Conservation (phyloP, 1,140 invertebrate genomes). For the Oscheius sp. region DNA sequence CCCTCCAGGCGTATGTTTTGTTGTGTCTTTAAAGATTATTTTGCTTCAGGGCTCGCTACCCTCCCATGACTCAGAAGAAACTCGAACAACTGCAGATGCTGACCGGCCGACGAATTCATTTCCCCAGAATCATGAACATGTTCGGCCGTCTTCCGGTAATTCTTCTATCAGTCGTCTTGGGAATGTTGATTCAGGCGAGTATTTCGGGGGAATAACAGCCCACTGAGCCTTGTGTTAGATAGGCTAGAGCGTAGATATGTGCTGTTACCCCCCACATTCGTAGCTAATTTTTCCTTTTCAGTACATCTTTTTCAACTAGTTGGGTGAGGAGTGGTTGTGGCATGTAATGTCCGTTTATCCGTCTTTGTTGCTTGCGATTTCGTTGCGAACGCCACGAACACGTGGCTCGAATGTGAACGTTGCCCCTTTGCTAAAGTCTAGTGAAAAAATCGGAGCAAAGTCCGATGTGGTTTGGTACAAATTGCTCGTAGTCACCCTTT, state of each 20-base stretch:
- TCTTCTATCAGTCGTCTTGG: conserved; percentile 31
- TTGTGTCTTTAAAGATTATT: not conserved
- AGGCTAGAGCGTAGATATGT: not conserved
- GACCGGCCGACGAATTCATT: conserved; percentile 24
- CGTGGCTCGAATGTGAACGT: no score
- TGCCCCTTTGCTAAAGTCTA: no score
- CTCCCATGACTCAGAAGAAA: conserved; percentile 37
- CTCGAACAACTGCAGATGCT: conserved; percentile 32
- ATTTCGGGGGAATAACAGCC: not conserved
- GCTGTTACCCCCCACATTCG: not conserved
- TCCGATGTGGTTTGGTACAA: not conserved
- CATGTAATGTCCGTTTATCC: not conserved
- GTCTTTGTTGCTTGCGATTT: not conserved
- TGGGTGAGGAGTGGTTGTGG: not conserved
- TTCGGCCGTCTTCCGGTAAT: conserved; percentile 21
- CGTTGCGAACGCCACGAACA: no score
- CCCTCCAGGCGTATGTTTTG: conserved; percentile 34
- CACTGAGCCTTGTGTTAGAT: not conserved
- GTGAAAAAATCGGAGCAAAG: no score
- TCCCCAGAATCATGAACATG: conserved; percentile 18
- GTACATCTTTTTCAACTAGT: not conserved
- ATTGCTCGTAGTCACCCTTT: not conserved
- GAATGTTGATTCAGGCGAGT: conserved; percentile 37
- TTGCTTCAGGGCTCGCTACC: conserved; percentile 37
- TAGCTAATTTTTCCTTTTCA: not conserved